phyloP scores from a whole-genome alignment of 2,113 vertebrate genomes.

The Dicerorhinus sumatrensis region DNA sequence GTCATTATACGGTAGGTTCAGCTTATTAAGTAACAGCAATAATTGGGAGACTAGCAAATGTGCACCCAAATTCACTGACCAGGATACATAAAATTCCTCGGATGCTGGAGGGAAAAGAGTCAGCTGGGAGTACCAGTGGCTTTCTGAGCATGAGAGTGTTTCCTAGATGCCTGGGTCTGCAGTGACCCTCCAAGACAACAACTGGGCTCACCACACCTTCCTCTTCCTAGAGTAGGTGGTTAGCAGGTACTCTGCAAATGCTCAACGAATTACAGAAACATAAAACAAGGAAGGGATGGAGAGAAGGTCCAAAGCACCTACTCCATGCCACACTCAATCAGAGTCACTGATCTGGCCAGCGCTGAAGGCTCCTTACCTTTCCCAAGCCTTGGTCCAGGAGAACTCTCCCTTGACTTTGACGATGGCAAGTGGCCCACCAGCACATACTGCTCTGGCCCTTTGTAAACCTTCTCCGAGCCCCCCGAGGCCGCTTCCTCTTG shows the following conservation, averaged over 20 bases:
- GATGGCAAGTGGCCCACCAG: slow-evolving; percentile 86
- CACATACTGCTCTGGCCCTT: slow-evolving; percentile 87
- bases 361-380: slow-evolving; percentile 88
- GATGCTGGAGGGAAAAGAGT: neutral
- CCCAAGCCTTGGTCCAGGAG: slow-evolving; percentile 85
- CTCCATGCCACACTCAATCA: neutral
- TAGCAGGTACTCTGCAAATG: neutral
- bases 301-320: neutral
- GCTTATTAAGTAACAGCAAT: neutral
- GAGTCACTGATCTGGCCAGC: neutral
- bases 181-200: neutral
- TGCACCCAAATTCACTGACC: neutral
- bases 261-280: neutral
- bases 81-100: neutral
- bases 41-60: neutral
- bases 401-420: slow-evolving; percentile 88
- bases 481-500: slow-evolving; percentile 83
- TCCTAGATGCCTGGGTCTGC: neutral
- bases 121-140: neutral
- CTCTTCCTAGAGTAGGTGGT: neutral
- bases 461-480: slow-evolving; percentile 87
- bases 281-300: too few species aligned
- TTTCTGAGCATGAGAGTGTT: neutral
- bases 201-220: neutral
- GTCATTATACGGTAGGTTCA: neutral